Evolutionary conservation across 2,797 vertebrate genomes (phyloP), one percentile per base, ranked within the genome.

Genomic region (Melanotaenia boesemani): DNA sequence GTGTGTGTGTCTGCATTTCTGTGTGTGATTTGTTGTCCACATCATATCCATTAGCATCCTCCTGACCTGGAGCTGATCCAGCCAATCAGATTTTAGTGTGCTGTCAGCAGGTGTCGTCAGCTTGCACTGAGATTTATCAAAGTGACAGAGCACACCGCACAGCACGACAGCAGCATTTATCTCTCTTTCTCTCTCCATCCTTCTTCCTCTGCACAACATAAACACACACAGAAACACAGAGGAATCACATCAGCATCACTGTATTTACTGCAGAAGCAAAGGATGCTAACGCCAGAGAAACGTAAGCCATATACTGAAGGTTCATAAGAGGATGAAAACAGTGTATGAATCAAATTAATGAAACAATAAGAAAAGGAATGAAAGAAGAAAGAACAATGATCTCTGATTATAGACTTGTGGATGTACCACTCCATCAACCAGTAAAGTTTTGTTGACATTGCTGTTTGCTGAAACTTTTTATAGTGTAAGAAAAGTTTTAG

Each of bases 71-170:
- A 89, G 88, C 78, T 63, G 75, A 82, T 90, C 85, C 89, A 91
- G 78, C 93, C 93, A 94, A 94, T 94, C 91, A 90, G 87, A 88
- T 75, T 78, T 75, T 66, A 88, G 85, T 76, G 79, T 88, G 80
- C 84, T 93, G 92, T 94, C 93, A 93, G 92, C 93, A 94, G 94
- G 93, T 94, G 93, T 91, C 83, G 77, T 92, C 93, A 89, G 87
- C 91, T 88, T 65, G 67, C 91, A 87, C 93, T 83, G 93, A 94
- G 91, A 94, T 94, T 93, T 90, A 94, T 94, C 94, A 94, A 93
- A 92, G 91, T 92, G 93, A 93, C 87, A 79, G 90, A 85, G 89
- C 81, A 71, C 87, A 74, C 89, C 46, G 72, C 88, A 84, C 87
- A 85, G 87, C 82, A 84, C 69, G 90, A 92, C 92, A 93, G 90